phyloP scores from a whole-genome alignment of 2,888 invertebrate genomes.

The Cephalotes varians region DNA sequence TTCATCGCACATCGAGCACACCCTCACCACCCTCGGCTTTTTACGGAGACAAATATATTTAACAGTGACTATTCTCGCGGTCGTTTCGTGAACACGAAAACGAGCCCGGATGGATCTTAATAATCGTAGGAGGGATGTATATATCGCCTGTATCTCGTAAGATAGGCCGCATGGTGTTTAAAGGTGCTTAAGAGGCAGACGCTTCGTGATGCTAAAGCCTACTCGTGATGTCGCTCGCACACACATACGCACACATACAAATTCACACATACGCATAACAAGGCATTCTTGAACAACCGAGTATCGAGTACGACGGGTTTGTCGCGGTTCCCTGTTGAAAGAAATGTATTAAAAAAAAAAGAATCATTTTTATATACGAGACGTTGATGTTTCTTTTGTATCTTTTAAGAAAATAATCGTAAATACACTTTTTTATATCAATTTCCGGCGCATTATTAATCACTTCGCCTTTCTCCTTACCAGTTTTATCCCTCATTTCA shows the following conservation, averaged over 20 bases:
- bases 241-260: not conserved
- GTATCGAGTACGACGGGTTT: not conserved
- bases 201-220: conserved; percentile 20
- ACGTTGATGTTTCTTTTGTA: conserved; percentile 54
- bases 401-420: conserved; percentile 63
- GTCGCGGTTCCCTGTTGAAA: not conserved
- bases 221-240: conserved; percentile 16
- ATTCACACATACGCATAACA: not conserved
- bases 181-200: conserved; percentile 44
- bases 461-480: conserved; percentile 1
- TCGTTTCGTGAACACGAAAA: not conserved
- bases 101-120: conserved; percentile 13
- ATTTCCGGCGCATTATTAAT: not conserved
- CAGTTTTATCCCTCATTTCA: not conserved
- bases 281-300: conserved; percentile 9
- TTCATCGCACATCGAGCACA: conserved; percentile 2
- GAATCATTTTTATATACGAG: conserved; percentile 28
- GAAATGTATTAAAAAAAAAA: conserved; percentile 8
- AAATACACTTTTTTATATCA: conserved; percentile 65
- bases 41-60: not conserved
- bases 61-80: conserved; percentile 34
- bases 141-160: conserved; percentile 24
- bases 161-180: conserved; percentile 42
- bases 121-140: conserved; percentile 37
- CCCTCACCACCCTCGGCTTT: conserved; percentile 15